Percentiles rank a stretch among this genome's conserved stretches.
phyloP scores from a whole-genome alignment of 1,140 invertebrate species.

The Drosophila persimilis region DNA sequence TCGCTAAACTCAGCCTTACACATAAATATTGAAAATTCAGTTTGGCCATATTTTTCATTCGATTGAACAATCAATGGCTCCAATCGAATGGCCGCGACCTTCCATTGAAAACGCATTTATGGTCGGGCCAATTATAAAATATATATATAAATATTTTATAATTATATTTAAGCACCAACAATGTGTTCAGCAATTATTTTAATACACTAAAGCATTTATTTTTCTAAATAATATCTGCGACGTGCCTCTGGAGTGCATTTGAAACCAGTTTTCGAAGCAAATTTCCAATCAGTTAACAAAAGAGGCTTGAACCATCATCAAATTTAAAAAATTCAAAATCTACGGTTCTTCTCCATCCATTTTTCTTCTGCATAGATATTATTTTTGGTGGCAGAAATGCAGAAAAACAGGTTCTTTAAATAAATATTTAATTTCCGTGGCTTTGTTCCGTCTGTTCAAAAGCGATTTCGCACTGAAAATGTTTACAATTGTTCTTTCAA shows the following conservation, averaged over 20 bases:
- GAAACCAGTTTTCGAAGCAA: too few species aligned
- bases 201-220: conserved; percentile 15
- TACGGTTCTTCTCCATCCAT: too few species aligned
- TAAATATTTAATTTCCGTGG: conserved; percentile 5
- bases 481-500: conserved; percentile 29
- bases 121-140: conserved; percentile 51
- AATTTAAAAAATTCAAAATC: too few species aligned
- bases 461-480: conserved; percentile 11
- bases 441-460: conserved; percentile 16
- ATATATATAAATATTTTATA: conserved; percentile 29
- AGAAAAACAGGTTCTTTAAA: conserved; percentile 2
- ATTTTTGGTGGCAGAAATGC: too few species aligned
- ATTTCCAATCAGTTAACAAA: too few species aligned
- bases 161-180: neutral
- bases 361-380: too few species aligned
- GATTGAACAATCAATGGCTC: conserved; percentile 29
- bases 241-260: conserved; percentile 6
- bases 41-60: conserved; percentile 22
- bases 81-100: conserved; percentile 41
- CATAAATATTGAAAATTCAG: conserved; percentile 22
- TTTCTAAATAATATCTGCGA: conserved; percentile 10
- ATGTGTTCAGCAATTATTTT: conserved; percentile 34
- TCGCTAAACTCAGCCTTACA: neutral
- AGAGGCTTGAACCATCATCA: too few species aligned
- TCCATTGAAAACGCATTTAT: conserved; percentile 61